phyloP scores from a whole-genome alignment of 2,888 invertebrate species.

The Pyrocoelia pectoralis region DNA sequence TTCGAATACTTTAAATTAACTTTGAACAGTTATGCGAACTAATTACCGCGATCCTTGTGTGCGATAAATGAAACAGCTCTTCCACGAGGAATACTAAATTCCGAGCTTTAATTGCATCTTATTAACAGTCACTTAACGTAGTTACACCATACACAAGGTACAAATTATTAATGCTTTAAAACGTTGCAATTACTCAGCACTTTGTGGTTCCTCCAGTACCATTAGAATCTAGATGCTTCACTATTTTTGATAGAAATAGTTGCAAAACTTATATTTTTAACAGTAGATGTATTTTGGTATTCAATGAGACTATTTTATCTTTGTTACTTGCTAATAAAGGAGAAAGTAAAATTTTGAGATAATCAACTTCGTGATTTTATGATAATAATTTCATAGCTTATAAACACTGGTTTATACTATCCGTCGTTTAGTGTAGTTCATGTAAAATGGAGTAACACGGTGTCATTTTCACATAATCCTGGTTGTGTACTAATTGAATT shows the following conservation, averaged over 20 bases:
- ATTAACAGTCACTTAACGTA: background rate
- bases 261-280: constrained; percentile 34
- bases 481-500: background rate
- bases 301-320: constrained; percentile 15
- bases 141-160: constrained; percentile 18
- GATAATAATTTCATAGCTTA: constrained; percentile 26
- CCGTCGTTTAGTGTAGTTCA: constrained; percentile 10
- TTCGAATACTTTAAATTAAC: no score
- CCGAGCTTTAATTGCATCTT: constrained; percentile 13
- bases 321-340: constrained; percentile 4
- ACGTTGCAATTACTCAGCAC: constrained; percentile 27
- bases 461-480: background rate
- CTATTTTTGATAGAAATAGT: constrained; percentile 43
- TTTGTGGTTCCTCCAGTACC: constrained; percentile 36
- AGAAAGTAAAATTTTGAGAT: constrained; percentile 6
- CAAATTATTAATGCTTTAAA: constrained; percentile 33
- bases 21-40: background rate
- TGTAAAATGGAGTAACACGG: background rate
- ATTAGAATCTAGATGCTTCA: constrained; percentile 37
- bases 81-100: constrained; percentile 16
- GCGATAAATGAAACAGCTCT: constrained; percentile 20
- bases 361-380: constrained; percentile 30
- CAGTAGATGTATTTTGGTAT: constrained; percentile 35
- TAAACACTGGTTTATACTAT: background rate
- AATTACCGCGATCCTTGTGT: background rate